These are phyloP conservation scores for Gymnogyps californianus DNA, from an alignment of 2,113 vertebrate species.

Conservation along the genomic window DNA sequence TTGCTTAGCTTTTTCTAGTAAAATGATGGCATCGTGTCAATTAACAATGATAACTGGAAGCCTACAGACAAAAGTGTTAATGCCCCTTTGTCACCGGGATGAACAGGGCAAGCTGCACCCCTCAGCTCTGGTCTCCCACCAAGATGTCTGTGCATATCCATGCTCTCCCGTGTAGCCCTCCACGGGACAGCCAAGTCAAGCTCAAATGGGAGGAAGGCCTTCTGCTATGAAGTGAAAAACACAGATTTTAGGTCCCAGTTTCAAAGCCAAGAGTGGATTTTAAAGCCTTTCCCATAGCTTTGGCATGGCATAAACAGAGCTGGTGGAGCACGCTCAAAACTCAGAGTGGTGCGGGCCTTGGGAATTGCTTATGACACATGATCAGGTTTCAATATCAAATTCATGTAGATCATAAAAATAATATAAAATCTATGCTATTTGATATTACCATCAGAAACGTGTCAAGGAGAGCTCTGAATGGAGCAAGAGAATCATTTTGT, in stretches of 20 bases:
- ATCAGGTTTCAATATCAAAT: background rate
- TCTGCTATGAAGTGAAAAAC: background rate
- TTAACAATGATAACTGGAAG: background rate
- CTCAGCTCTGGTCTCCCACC: background rate
- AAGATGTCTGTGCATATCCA: fast-evolving
- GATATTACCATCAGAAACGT: background rate
- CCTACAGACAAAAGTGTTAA: background rate
- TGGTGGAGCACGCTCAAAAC: background rate
- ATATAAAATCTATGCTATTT: background rate
- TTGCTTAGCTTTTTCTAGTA: background rate
- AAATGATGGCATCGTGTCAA: fast-evolving
- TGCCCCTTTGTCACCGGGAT: background rate
- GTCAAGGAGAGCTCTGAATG: background rate
- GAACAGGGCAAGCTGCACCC: background rate
- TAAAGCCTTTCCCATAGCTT: background rate
- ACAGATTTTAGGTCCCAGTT: background rate
- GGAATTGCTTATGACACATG: background rate
- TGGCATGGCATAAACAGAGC: background rate
- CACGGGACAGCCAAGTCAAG: fast-evolving
- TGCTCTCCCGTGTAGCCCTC: background rate
- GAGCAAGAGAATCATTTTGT: background rate
- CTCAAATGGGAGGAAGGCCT: background rate
- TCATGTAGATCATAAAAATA: background rate
- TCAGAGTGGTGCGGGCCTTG: background rate
- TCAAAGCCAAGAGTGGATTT: background rate